Evolutionary conservation across 2,888 invertebrate species (phyloP).

Genomic region (Yponomeuta sedellus): DNA sequence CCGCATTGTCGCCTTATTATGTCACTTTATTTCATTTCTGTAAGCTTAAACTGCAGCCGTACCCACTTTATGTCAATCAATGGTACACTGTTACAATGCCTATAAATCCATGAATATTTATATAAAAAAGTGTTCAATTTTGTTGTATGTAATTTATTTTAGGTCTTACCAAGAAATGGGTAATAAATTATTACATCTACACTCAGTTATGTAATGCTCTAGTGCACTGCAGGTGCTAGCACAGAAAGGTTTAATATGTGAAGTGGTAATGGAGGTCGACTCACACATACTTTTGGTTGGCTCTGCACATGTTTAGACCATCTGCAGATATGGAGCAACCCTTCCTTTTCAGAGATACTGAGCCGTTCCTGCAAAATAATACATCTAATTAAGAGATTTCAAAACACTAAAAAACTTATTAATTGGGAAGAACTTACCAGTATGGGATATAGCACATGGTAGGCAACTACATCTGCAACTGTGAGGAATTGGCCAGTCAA

Average conservation of each 20-base stretch:
- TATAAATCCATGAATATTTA: too few relatives aligned
- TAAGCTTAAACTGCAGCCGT: too few relatives aligned
- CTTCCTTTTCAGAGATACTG: constrained; percentile 80
- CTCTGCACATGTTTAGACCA: constrained; percentile 88
- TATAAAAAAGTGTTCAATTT: background rate
- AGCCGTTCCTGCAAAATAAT: constrained; percentile 76
- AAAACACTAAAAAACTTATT: too few relatives aligned
- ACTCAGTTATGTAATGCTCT: constrained; percentile 38
- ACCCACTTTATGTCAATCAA: too few relatives aligned
- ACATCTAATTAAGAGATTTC: too few relatives aligned
- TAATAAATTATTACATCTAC: constrained; percentile 19
- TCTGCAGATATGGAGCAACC: constrained; percentile 81
- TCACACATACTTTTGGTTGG: constrained; percentile 75
- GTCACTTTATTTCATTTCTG: too few relatives aligned
- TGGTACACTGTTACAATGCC: too few relatives aligned
- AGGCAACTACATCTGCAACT: constrained; percentile 82
- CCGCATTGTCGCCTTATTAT: background rate
- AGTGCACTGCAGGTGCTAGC: constrained; percentile 57
- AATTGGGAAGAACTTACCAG: constrained; percentile 72
- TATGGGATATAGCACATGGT: constrained; percentile 79
- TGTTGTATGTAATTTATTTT: background rate
- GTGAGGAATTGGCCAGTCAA: constrained; percentile 66
- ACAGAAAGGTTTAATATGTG: constrained; percentile 49
- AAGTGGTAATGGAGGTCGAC: constrained; percentile 42
- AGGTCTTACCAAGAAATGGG: constrained; percentile 16